These are phyloP conservation scores for Berghia stephanieae DNA, from an alignment of 1,140 invertebrate genomes.

Conservation along the genomic window DNA sequence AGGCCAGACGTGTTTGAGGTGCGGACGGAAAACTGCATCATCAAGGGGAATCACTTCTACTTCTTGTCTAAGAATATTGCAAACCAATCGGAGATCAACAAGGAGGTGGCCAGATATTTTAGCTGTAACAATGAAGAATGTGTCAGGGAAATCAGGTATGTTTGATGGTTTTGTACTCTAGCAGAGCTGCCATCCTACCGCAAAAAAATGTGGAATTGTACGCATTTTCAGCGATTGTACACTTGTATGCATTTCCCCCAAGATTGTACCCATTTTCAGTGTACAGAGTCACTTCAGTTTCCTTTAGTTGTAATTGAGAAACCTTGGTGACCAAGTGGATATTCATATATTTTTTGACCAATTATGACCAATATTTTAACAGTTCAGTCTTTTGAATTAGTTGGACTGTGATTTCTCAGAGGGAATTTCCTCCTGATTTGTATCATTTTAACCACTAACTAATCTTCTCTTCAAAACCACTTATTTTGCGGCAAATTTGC, in stretches of 20 bases:
- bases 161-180: not conserved
- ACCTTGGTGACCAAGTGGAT: too few species aligned
- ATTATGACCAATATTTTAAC: too few species aligned
- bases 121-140: slow-evolving; percentile 45
- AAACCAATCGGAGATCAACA: slow-evolving; percentile 49
- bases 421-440: too few species aligned
- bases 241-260: not conserved
- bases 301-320: too few species aligned
- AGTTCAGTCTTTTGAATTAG: too few species aligned
- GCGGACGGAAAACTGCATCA: slow-evolving; percentile 47
- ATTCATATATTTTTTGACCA: too few species aligned
- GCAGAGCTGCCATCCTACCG: not conserved
- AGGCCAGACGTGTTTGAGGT: slow-evolving; percentile 40
- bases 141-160: slow-evolving; percentile 47
- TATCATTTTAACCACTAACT: too few species aligned
- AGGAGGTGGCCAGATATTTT: slow-evolving; percentile 57
- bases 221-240: not conserved
- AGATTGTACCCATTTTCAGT: not conserved
- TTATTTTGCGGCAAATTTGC: too few species aligned
- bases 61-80: slow-evolving; percentile 49
- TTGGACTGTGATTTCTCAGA: too few species aligned
- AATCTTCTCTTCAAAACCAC: too few species aligned
- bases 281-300: not conserved
- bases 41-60: slow-evolving; percentile 44
- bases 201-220: not conserved